A percentile compares a stretch with the other conserved stretches of the same genome.
These are phyloP conservation scores for Rhinatrema bivittatum DNA, from an alignment of 2,797 vertebrate genomes.

Conservation along the genomic window DNA sequence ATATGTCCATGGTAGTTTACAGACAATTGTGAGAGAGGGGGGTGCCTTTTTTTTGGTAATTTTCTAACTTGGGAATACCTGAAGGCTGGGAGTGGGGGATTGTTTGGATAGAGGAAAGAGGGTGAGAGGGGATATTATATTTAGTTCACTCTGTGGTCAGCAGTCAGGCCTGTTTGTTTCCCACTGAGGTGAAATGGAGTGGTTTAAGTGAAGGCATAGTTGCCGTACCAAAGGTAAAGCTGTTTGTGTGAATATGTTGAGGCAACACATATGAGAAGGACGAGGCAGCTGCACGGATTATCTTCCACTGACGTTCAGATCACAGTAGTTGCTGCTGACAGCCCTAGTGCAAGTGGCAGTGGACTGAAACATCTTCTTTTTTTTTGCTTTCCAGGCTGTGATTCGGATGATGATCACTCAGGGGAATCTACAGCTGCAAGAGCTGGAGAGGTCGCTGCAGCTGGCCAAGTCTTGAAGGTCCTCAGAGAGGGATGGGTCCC, in stretches of 20 bases:
- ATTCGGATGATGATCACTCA: conserved; percentile 93
- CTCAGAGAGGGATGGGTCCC: no score
- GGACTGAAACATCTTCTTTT: accelerated
- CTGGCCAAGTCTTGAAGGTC: conserved; percentile 62
- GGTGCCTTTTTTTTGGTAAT: no score
- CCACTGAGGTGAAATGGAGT: no score
- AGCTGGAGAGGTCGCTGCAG: conserved; percentile 69
- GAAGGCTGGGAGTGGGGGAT: no score
- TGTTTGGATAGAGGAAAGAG: no score
- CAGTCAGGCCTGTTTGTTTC: no score
- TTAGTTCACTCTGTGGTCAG: no score
- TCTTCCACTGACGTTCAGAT: not conserved
- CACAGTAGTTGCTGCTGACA: not conserved
- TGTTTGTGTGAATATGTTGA: not conserved
- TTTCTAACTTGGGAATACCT: no score
- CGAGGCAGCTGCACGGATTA: accelerated
- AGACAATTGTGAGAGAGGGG: no score
- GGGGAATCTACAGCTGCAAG: conserved; percentile 82
- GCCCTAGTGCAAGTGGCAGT: not conserved
- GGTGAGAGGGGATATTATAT: no score
- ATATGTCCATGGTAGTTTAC: no score
- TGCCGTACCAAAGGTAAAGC: not conserved
- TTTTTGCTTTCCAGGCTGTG: conserved; percentile 58
- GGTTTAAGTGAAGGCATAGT: not conserved
- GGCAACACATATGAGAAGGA: not conserved